Evolutionary conservation across 2,797 vertebrate species (phyloP).

Genomic region (Natrix natrix): DNA sequence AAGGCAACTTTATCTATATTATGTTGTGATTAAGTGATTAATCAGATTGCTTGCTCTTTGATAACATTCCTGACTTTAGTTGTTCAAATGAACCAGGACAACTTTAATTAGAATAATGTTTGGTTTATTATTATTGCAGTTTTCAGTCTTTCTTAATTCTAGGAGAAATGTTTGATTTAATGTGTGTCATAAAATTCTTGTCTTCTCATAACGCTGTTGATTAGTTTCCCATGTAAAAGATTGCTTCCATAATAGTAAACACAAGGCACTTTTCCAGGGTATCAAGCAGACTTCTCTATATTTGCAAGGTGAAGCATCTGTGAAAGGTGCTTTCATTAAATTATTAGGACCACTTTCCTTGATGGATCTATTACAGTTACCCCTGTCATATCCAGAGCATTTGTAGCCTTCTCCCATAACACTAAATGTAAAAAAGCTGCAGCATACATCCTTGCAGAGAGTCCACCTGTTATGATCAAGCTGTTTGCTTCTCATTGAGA

Average conservation of each 20-base stretch:
- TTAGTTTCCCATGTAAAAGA: not conserved
- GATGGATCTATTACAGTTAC: not conserved
- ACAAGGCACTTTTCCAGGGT: not conserved
- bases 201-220: not conserved
- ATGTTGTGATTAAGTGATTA: not conserved
- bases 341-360: not conserved
- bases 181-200: not conserved
- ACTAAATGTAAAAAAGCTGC: constrained; percentile 12
- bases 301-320: not conserved
- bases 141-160: not conserved
- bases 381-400: not conserved
- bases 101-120: not conserved
- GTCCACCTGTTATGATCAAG: constrained; percentile 37
- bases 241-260: not conserved
- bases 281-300: too few species aligned
- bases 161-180: not conserved
- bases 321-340: not conserved
- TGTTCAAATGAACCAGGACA: not conserved
- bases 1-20: not conserved
- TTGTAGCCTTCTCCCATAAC: constrained; percentile 10
- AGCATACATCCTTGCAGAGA: constrained; percentile 30
- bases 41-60: not conserved
- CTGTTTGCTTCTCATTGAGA: constrained; percentile 48
- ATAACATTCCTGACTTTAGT: not conserved
- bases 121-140: not conserved